Conservation (phyloP, 2,113 vertebrate species). For the Halcyon malimbica region DNA sequence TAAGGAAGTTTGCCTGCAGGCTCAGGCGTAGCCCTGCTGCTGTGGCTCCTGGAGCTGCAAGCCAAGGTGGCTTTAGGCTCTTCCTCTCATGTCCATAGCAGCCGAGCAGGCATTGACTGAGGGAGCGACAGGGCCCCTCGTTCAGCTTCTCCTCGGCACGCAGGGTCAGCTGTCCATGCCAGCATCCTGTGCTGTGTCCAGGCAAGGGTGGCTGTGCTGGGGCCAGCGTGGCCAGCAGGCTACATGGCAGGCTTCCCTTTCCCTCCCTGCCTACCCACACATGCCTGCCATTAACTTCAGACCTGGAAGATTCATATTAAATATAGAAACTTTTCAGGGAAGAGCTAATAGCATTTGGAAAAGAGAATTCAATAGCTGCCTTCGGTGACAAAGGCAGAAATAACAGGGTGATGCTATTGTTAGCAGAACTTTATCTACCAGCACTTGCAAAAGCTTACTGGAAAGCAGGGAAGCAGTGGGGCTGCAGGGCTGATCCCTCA, state of each 20-base stretch:
- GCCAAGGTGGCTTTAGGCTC: neutral
- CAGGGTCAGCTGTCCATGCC: neutral
- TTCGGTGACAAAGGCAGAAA: constrained; percentile 29
- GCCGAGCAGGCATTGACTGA: neutral
- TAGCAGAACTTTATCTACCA: constrained; percentile 48
- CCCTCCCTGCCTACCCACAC: neutral
- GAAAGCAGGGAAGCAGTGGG: neutral
- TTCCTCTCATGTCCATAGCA: neutral
- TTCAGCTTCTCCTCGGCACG: neutral
- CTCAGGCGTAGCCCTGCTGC: neutral
- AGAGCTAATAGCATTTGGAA: constrained; percentile 6
- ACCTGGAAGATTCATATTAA: neutral
- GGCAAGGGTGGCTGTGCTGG: fast-evolving
- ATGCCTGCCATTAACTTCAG: neutral
- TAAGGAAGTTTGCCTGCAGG: neutral
- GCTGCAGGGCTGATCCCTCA: neutral
- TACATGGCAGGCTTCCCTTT: neutral
- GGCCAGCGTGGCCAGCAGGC: fast-evolving
- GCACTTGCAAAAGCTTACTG: neutral
- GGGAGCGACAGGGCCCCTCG: fast-evolving
- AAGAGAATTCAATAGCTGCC: constrained; percentile 22
- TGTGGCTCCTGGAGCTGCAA: fast-evolving
- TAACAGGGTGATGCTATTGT: constrained; percentile 32
- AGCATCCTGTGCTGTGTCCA: neutral
- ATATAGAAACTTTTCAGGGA: constrained; percentile 20